Evolutionary conservation across 2,888 invertebrate species (phyloP).

Genomic region (Xestia sexstrigata): DNA sequence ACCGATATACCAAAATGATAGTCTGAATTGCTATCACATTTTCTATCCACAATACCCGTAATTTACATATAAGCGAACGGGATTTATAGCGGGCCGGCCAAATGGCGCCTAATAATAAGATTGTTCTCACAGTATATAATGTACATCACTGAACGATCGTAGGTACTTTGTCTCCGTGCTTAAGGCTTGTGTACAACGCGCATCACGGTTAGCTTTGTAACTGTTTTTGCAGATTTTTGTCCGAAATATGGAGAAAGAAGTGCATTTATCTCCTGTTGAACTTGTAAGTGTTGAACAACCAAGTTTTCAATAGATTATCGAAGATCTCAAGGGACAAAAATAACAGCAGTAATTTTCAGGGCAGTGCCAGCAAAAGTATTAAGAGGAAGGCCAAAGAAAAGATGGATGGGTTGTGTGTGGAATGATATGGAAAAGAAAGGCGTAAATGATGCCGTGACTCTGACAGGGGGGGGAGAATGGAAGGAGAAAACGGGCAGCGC

Average conservation of each 20-base stretch:
- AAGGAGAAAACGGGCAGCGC: no score
- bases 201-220: neutral
- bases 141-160: constrained; percentile 67
- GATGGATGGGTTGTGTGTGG: no score
- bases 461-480: no score
- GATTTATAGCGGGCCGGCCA: constrained; percentile 68
- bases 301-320: neutral
- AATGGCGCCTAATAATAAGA: constrained; percentile 67
- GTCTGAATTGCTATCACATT: constrained; percentile 55
- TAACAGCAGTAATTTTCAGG: neutral
- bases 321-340: neutral
- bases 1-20: constrained; percentile 53
- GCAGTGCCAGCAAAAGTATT: no score
- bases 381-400: no score
- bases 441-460: no score
- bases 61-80: constrained; percentile 61
- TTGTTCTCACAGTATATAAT: constrained; percentile 74
- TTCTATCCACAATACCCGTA: constrained; percentile 49
- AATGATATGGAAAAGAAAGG: no score
- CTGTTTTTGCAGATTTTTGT: neutral
- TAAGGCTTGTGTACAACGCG: constrained; percentile 17
- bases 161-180: constrained; percentile 64
- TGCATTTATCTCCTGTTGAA: neutral
- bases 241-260: neutral
- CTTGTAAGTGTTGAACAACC: neutral